phyloP scores from a whole-genome alignment of 1,140 invertebrate genomes.

The Tribolium castaneum region DNA sequence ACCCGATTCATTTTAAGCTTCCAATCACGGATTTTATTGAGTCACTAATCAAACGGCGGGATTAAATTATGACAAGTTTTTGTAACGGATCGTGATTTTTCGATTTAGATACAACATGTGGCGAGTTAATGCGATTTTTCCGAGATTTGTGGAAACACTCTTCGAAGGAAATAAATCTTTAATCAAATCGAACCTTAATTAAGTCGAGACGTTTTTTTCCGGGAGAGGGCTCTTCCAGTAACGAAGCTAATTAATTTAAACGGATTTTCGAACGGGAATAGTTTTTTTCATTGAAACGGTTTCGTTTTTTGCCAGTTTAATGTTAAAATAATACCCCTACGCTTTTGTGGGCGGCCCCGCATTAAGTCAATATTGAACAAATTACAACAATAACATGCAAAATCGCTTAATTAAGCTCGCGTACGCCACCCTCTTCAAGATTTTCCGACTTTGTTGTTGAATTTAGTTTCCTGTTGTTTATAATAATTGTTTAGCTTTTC shows the following conservation, averaged over 20 bases:
- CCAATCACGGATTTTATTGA: conserved; percentile 24
- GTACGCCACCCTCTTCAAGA: neutral
- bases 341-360: neutral
- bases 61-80: neutral
- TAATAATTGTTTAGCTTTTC: neutral
- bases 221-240: neutral
- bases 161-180: conserved; percentile 4
- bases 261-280: neutral
- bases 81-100: neutral
- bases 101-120: conserved; percentile 10
- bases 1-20: conserved; percentile 26
- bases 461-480: neutral
- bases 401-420: conserved; percentile 1
- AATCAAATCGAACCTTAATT: conserved; percentile 2
- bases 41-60: conserved; percentile 9
- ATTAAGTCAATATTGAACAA: conserved; percentile 11
- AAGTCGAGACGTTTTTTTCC: neutral
- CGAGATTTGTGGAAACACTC: neutral
- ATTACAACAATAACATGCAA: conserved; percentile 14
- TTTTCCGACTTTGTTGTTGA: neutral
- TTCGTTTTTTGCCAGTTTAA: neutral
- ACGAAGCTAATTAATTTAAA: conserved; percentile 22
- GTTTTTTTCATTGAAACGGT: neutral
- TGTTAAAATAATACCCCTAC: conserved; percentile 3
- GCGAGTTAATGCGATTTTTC: neutral